phyloP scores from a whole-genome alignment of 2,888 invertebrate genomes.

The Andrena hattorfiana region DNA sequence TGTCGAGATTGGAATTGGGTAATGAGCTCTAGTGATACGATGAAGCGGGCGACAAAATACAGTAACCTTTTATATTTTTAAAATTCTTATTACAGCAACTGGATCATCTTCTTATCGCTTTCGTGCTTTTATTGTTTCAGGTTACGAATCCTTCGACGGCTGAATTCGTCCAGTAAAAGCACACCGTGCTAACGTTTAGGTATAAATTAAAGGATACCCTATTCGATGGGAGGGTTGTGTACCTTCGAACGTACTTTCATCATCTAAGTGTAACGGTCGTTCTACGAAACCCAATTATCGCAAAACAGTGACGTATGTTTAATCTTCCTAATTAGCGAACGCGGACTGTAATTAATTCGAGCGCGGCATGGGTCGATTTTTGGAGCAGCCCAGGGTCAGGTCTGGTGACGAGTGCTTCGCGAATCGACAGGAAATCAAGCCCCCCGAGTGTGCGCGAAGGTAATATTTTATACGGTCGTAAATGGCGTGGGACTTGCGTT shows the following conservation, averaged over 20 bases:
- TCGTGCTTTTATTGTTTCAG: slow-evolving; percentile 58
- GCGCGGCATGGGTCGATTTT: slow-evolving; percentile 16
- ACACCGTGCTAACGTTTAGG: slow-evolving; percentile 11
- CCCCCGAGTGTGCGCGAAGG: neutral
- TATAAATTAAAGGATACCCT: slow-evolving; percentile 35
- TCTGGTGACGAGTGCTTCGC: neutral
- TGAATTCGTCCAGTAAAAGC: slow-evolving; percentile 37
- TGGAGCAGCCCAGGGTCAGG: neutral
- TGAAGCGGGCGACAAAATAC: neutral
- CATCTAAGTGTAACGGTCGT: slow-evolving; percentile 27
- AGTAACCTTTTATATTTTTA: too few species aligned
- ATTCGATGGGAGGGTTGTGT: slow-evolving; percentile 43
- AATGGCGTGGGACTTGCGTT: slow-evolving; percentile 9
- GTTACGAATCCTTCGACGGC: slow-evolving; percentile 25
- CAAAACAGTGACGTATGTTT: slow-evolving; percentile 5
- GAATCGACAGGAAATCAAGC: neutral
- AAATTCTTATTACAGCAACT: too few species aligned
- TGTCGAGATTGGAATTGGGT: neutral
- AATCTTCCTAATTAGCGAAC: slow-evolving; percentile 33
- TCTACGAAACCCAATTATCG: slow-evolving; percentile 11
- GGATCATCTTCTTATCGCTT: neutral
- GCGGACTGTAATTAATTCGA: neutral
- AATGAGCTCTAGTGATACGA: neutral
- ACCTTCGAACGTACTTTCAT: slow-evolving; percentile 13
- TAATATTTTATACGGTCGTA: slow-evolving; percentile 39